These are phyloP conservation scores for Acropternis orthonyx DNA, from an alignment of 2,797 vertebrate genomes.

Conservation along the genomic window DNA sequence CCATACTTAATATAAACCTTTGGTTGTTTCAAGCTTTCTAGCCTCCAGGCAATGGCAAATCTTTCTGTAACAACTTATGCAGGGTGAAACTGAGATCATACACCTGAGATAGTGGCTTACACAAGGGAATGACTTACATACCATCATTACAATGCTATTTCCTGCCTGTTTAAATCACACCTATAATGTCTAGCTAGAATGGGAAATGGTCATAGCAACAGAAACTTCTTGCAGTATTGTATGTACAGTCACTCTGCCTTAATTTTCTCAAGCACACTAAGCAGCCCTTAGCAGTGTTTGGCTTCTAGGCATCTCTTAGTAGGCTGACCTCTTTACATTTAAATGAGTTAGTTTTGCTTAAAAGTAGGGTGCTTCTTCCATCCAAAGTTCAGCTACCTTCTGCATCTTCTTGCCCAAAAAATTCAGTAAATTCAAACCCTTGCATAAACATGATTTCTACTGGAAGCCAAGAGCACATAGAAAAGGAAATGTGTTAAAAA, in stretches of 20 bases:
- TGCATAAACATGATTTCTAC: neutral
- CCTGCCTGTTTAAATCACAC: neutral
- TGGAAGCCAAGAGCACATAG: neutral
- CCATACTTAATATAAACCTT: neutral
- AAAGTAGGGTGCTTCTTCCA: neutral
- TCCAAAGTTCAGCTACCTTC: neutral
- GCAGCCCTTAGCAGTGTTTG: neutral
- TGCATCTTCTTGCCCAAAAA: neutral
- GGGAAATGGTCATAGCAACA: neutral
- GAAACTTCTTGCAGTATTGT: neutral
- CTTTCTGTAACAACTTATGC: neutral
- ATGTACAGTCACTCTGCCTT: neutral
- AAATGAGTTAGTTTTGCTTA: conserved; percentile 14
- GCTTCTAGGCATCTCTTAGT: neutral
- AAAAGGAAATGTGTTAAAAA: neutral
- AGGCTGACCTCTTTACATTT: conserved; percentile 23
- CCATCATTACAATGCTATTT: neutral
- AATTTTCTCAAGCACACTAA: conserved; percentile 21
- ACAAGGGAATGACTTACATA: neutral
- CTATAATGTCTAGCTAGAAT: neutral
- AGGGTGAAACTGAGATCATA: neutral
- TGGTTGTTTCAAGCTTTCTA: conserved; percentile 16
- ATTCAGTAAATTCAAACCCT: neutral
- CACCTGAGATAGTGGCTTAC: neutral
- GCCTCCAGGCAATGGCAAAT: neutral